These are phyloP conservation scores for Brachyrhaphis roseni DNA, from an alignment of 2,797 vertebrate genomes.

Conservation along the genomic window DNA sequence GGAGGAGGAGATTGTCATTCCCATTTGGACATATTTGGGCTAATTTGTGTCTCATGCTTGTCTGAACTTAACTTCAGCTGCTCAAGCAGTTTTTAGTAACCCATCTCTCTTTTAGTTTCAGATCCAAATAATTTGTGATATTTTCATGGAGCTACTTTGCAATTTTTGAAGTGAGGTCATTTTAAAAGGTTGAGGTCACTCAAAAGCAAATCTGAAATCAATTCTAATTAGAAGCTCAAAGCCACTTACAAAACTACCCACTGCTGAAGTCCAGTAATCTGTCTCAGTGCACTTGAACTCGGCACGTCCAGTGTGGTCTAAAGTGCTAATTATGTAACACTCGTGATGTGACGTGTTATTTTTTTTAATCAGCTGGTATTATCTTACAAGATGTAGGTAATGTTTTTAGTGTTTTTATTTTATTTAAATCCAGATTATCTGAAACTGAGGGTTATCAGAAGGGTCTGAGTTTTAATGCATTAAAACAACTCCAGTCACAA, in stretches of 20 bases:
- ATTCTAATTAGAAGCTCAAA: slow-evolving; percentile 2
- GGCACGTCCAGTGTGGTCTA: not conserved
- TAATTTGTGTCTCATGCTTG: slow-evolving; percentile 63
- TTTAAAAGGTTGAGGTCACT: not conserved
- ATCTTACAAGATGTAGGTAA: not conserved
- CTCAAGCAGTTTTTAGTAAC: slow-evolving; percentile 46
- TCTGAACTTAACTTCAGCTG: slow-evolving; percentile 55
- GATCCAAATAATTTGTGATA: slow-evolving; percentile 31
- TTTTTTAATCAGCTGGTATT: not conserved
- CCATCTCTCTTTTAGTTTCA: slow-evolving; percentile 46
- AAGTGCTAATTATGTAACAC: not conserved
- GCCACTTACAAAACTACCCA: not conserved
- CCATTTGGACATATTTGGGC: slow-evolving; percentile 60
- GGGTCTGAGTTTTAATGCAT: not conserved
- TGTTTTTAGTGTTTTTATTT: not conserved
- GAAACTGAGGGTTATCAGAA: not conserved
- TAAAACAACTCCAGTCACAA: not conserved
- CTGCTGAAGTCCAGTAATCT: not conserved
- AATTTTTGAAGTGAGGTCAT: not conserved
- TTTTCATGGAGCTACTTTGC: slow-evolving; percentile 12
- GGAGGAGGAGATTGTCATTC: slow-evolving; percentile 55
- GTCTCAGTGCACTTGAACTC: not conserved
- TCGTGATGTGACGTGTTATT: not conserved
- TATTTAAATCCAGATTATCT: not conserved
- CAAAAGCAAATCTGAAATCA: not conserved